Evolutionary conservation across 2,113 vertebrate species (phyloP).

Genomic region (Eupsittula cactorum): DNA sequence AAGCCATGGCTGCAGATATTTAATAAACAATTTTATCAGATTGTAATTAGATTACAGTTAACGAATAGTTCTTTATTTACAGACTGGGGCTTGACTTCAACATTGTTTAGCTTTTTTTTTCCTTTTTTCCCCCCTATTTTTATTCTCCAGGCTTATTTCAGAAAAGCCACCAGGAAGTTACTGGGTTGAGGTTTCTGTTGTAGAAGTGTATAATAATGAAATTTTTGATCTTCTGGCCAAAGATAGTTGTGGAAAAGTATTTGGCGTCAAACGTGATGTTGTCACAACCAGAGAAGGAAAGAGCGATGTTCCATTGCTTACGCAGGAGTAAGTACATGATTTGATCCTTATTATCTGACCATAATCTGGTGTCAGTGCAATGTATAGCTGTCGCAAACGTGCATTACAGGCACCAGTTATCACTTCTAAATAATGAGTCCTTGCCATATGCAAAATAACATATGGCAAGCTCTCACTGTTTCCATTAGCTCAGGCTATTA

Average conservation of each 20-base stretch:
- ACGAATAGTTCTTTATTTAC: not conserved
- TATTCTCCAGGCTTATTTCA: constrained; percentile 79
- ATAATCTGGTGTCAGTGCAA: not conserved
- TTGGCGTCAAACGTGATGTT: constrained; percentile 70
- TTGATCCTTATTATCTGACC: not conserved
- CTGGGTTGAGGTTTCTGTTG: constrained; percentile 81
- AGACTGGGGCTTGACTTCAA: not conserved
- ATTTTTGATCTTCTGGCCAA: constrained; percentile 85
- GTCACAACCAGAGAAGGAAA: constrained; percentile 76
- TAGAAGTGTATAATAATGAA: constrained; percentile 88
- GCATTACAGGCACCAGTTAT: not conserved
- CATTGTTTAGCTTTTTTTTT: not conserved
- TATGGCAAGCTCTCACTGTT: not conserved
- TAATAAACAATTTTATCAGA: not conserved
- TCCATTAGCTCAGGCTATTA: not conserved
- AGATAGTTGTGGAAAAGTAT: constrained; percentile 57
- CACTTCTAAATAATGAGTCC: not conserved
- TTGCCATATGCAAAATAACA: not conserved
- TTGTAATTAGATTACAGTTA: not conserved
- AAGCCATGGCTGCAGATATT: not conserved
- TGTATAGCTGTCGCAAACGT: not conserved
- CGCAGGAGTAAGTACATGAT: constrained; percentile 70
- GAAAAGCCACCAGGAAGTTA: constrained; percentile 76
- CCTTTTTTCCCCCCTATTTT: not conserved
- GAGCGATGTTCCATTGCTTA: constrained; percentile 75